Evolutionary conservation across 2,113 vertebrate genomes (phyloP).

Genomic region (Junco hyemalis): DNA sequence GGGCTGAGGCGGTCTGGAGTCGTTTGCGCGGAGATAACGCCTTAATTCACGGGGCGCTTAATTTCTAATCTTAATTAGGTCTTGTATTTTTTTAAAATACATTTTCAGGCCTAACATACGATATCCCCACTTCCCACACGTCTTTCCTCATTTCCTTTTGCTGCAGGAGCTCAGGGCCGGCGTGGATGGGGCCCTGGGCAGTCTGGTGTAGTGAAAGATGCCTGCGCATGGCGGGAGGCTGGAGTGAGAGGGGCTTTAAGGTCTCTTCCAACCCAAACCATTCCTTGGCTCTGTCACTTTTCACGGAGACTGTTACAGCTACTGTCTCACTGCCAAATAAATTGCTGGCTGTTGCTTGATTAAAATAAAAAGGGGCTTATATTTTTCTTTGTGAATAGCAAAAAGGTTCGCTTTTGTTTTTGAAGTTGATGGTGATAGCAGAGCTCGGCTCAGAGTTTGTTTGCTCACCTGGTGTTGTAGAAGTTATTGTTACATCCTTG

Average conservation of each 20-base stretch:
- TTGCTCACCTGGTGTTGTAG: accelerated
- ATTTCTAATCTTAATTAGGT: background rate
- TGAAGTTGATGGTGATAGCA: background rate
- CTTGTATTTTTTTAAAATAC: accelerated
- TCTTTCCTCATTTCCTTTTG: background rate
- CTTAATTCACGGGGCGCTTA: background rate
- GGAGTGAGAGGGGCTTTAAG: background rate
- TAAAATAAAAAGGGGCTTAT: background rate
- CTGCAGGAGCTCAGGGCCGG: background rate
- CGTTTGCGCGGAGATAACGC: background rate
- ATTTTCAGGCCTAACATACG: background rate
- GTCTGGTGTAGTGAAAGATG: background rate
- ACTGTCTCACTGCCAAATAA: background rate
- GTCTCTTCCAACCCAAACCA: background rate
- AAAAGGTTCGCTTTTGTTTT: background rate
- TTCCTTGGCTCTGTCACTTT: background rate
- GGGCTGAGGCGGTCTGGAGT: background rate
- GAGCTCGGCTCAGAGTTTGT: background rate
- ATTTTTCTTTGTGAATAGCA: background rate
- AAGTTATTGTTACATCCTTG: background rate
- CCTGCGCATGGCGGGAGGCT: background rate
- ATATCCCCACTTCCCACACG: accelerated
- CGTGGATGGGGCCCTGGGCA: background rate
- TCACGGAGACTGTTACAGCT: accelerated
- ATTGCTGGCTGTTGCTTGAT: background rate